Conservation (phyloP, 2,797 vertebrate genomes). For the Callimico goeldii region DNA sequence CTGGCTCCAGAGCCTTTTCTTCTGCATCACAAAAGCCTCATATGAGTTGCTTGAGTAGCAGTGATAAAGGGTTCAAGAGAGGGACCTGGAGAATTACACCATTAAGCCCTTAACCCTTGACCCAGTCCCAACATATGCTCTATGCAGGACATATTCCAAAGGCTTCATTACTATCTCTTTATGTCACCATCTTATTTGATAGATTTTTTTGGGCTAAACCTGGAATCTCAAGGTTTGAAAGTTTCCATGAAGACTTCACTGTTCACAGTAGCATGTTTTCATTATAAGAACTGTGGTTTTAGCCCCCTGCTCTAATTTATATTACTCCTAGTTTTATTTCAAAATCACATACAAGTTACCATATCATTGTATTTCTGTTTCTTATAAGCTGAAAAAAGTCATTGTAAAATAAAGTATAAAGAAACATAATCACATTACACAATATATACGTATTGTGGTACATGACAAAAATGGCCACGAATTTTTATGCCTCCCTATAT, state of each 20-base stretch:
- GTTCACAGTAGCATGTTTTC: not conserved
- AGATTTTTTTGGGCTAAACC: not conserved
- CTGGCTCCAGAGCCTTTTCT: not conserved
- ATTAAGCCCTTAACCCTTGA: not conserved
- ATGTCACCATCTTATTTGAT: not conserved
- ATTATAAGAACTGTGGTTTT: not conserved
- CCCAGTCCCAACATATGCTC: not conserved
- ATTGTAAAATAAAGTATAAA: constrained; percentile 1
- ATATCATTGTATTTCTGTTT: not conserved
- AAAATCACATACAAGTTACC: not conserved
- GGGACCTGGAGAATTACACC: not conserved
- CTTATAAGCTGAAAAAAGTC: not conserved
- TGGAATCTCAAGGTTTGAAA: not conserved
- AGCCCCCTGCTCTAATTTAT: not conserved
- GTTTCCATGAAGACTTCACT: not conserved
- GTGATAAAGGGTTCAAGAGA: not conserved
- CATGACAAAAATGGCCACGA: not conserved
- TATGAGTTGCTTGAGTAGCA: not conserved
- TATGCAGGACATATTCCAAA: not conserved
- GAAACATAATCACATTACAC: not conserved
- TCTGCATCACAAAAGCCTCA: not conserved
- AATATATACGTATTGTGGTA: not conserved
- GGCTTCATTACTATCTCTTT: not conserved
- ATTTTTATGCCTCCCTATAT: not conserved
- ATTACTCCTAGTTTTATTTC: not conserved